Conservation (phyloP, 2,888 invertebrate genomes). For the Morinoia aosen region DNA sequence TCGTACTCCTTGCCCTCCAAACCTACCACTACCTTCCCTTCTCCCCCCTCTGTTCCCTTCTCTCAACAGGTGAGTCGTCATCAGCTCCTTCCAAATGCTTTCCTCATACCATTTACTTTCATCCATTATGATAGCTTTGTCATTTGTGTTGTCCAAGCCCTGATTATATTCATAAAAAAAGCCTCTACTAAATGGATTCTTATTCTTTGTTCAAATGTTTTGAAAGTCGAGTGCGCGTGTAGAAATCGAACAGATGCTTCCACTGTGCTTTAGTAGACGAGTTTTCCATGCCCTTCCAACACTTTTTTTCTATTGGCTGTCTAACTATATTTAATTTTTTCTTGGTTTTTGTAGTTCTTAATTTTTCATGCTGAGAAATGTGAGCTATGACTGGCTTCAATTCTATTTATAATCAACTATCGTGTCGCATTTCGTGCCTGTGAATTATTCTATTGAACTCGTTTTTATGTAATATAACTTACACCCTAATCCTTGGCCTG, state of each 20-base stretch:
- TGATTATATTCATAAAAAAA: not conserved
- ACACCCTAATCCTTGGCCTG: no score
- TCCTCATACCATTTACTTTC: not conserved
- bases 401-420: not conserved
- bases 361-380: not conserved
- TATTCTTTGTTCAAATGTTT: not conserved
- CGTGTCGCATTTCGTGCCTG: not conserved
- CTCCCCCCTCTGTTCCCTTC: conserved; percentile 53
- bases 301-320: not conserved
- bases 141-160: not conserved
- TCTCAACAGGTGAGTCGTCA: conserved; percentile 48
- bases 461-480: no score
- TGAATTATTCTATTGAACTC: not conserved
- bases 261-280: not conserved
- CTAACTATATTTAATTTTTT: not conserved
- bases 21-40: conserved; percentile 53
- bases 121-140: not conserved
- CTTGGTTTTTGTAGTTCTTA: not conserved
- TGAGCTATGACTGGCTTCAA: not conserved
- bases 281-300: conserved; percentile 10
- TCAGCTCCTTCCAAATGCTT: not conserved
- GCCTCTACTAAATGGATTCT: not conserved
- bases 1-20: conserved; percentile 54
- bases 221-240: not conserved
- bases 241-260: not conserved